phyloP scores from a whole-genome alignment of 2,797 vertebrate genomes.

The Balearica regulorum region DNA sequence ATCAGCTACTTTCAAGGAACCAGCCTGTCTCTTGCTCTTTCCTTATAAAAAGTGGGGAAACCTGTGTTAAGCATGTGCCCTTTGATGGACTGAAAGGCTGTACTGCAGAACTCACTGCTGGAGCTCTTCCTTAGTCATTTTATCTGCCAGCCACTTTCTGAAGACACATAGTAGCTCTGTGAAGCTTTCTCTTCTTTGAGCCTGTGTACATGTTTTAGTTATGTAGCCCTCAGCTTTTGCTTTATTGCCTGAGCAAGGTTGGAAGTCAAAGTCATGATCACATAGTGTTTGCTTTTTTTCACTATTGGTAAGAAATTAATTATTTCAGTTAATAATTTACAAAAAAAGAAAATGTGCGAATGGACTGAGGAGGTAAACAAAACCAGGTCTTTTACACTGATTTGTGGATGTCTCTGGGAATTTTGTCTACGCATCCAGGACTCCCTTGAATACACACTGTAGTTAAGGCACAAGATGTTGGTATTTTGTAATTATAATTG shows the following conservation, averaged over 20 bases:
- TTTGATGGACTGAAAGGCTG: neutral
- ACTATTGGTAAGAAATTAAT: neutral
- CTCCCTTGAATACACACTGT: neutral
- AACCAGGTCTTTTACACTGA: neutral
- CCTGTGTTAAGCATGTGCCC: neutral
- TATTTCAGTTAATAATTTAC: neutral
- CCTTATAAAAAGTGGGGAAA: neutral
- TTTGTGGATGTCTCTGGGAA: neutral
- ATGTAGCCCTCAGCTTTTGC: fast-evolving
- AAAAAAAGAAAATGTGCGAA: neutral
- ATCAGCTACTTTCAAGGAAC: neutral
- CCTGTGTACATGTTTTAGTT: neutral
- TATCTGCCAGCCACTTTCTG: neutral
- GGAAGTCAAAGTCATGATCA: neutral
- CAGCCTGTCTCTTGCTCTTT: neutral
- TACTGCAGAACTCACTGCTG: neutral
- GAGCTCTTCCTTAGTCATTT: neutral
- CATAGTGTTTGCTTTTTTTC: neutral
- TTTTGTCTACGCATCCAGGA: neutral
- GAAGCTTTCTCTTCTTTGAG: neutral
- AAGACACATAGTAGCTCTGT: neutral
- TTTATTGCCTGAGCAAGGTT: neutral
- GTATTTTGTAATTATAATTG: neutral
- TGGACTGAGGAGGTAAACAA: neutral
- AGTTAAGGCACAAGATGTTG: neutral